Evolutionary conservation across 2,888 invertebrate genomes (phyloP), one percentile per base, ranked within the genome.

Genomic region (Rhogogaster chlorosoma): DNA sequence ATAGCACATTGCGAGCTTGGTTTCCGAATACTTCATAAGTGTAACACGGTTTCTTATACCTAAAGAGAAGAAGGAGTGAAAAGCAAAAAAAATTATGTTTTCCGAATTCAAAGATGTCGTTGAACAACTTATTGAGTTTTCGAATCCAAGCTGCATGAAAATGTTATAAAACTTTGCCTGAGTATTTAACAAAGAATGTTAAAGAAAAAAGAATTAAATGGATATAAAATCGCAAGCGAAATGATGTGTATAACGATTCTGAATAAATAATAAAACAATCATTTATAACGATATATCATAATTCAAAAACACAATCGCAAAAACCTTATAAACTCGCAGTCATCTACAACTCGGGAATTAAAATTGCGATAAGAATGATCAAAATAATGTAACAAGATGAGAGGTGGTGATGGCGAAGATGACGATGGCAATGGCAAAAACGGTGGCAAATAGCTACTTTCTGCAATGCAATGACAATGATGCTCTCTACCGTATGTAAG

Each of bases 351-450:
- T 73, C 42, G 26, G 77, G 4, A 29, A 77, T 49, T 29, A 26
- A 32, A 77, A 49, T 53, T 3, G 49, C 29, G 6, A 53, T 77
- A 26, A 80, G 1, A 38, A 80, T 80, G 57, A 80, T 61, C 26
- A 61, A 61, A 80, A 80, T 61, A 80, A 38, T 53, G 32, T 80
- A 22, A 29, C 80, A 61, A 42, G 61, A 80, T 80, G 80, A 80
- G 32, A 61, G 67, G 80, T 61, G 38, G 80, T 80, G 80, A 80
- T 80, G 80, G 80, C 80, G 61, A 80, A n/a, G n/a, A 61, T 80
- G 61, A 80, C 61, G 61, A 80, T 80, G 80, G 80, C 80, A 80
- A 80, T 80, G 80, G 80, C 80, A 80, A 80, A 42, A 80, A 80
- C 77, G 49, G 18, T n/a, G 53, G 49, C 53, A 53, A 53, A 45